Conservation (phyloP, 2,113 vertebrate genomes). For the Cygnus buccinator region DNA sequence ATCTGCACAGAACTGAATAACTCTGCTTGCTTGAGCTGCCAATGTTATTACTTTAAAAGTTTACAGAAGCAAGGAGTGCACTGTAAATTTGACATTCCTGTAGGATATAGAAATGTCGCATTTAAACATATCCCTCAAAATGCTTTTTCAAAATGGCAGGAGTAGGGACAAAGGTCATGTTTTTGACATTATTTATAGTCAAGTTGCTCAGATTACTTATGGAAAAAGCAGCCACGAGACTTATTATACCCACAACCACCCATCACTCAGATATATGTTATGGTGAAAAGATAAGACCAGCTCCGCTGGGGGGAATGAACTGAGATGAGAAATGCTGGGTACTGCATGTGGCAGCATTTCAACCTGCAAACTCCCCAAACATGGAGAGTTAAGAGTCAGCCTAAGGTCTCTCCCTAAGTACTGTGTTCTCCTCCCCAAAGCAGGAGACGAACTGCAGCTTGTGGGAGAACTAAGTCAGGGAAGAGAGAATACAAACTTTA, state of each 20-base stretch:
- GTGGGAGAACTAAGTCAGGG: background rate
- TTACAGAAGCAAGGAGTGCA: slow-evolving; percentile 12
- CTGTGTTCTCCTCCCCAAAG: background rate
- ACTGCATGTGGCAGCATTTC: background rate
- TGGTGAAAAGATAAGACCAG: background rate
- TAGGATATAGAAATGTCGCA: background rate
- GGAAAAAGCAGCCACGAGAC: slow-evolving; percentile 7
- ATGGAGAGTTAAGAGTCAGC: background rate
- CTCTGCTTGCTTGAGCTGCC: slow-evolving; percentile 50
- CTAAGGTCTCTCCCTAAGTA: background rate
- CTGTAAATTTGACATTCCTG: slow-evolving; percentile 44
- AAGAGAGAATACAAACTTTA: slow-evolving; percentile 23
- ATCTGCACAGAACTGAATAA: slow-evolving; percentile 49
- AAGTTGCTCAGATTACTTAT: slow-evolving; percentile 16
- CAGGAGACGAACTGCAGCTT: background rate
- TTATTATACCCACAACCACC: background rate
- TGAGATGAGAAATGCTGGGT: background rate
- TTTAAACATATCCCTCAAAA: slow-evolving; percentile 25
- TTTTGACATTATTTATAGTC: slow-evolving; percentile 41
- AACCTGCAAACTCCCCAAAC: background rate
- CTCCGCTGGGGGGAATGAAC: background rate
- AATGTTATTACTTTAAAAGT: slow-evolving; percentile 33
- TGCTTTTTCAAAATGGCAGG: slow-evolving; percentile 16
- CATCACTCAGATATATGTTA: background rate
- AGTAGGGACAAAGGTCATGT: slow-evolving; percentile 25